Base-by-base conservation (phyloP, 2,113 vertebrate genomes). In the Bettongia penicillata region DNA sequence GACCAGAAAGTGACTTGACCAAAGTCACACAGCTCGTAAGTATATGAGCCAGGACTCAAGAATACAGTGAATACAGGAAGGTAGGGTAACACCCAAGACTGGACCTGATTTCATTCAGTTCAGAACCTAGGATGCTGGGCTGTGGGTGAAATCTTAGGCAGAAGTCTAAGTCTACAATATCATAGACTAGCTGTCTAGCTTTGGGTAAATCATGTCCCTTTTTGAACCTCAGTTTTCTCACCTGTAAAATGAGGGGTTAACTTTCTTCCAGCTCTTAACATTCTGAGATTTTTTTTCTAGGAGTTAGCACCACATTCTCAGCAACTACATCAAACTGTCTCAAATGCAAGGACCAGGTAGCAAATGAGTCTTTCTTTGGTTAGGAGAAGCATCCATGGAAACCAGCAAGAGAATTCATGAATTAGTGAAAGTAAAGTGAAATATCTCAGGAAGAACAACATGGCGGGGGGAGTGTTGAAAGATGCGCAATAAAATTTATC, bases 311-410 rank as follows among this genome's bases (percentile, higher is more conserved):
- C 49, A 12, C 48, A 23, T 47, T 47, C 25, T 25, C 51, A 14
- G 47, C 51, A 51, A n/a, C 28, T 25, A 51, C 51, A 52, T 22
- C 23, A 53, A 31, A 89, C 28, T 55, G 37, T 51, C 51, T 25
- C 92, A 48, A 49, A 28, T 53, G n/a, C 37, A 57, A 53, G 28
- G 52, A 53, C 93, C 96, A 89, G 37, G 0, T 3, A 53, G 92
- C 25, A 57, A 55, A 68, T 0, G 0, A 84, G n/a, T 84, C 68
- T 84, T 84, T 77, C 47, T 96, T 94, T 92, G 90, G 89, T 84
- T 91, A 93, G 91, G 97, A 95, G 96, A 97, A 98, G 97, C 96
- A 94, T 94, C 96, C 96, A 97, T 98, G 48, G 95, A 95, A 95
- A 96, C 14, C 4, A 91, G 95, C 91, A 97, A 97, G 96, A 97